Conservation (phyloP, 1,140 invertebrate species). For the Drosophila melanica region DNA sequence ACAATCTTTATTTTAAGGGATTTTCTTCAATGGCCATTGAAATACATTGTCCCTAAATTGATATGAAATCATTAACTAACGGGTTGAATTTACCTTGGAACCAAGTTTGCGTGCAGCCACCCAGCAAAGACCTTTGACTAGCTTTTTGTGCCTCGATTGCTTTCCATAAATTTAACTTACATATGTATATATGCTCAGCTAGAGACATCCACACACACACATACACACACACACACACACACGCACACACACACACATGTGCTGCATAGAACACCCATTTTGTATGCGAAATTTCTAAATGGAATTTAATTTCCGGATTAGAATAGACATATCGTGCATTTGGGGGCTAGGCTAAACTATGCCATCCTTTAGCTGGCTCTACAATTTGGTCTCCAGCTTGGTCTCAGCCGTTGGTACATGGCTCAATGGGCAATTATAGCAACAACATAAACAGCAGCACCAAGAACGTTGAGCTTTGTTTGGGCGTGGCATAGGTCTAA, state of each 20-base stretch:
- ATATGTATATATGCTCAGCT: conserved; percentile 8
- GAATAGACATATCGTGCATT: conserved; percentile 78
- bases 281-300: conserved; percentile 78
- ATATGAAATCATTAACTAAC: conserved; percentile 21
- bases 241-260: background rate
- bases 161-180: conserved; percentile 43
- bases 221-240: background rate
- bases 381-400: conserved; percentile 13
- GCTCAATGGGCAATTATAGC: conserved; percentile 70
- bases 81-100: conserved; percentile 25
- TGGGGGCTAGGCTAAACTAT: conserved; percentile 46
- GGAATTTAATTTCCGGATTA: conserved; percentile 83
- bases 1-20: too few relatives aligned
- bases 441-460: conserved; percentile 17
- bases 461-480: conserved; percentile 16
- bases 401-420: conserved; percentile 38
- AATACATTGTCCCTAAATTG: conserved; percentile 5
- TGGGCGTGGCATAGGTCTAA: conserved; percentile 38
- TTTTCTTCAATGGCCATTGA: background rate
- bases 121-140: conserved; percentile 17
- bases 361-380: conserved; percentile 30
- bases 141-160: background rate
- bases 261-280: conserved; percentile 53
- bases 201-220: conserved; percentile 5
- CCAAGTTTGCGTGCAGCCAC: conserved; percentile 11